Conservation (phyloP, 1,140 invertebrate genomes). For the Nautilus pompilius region DNA sequence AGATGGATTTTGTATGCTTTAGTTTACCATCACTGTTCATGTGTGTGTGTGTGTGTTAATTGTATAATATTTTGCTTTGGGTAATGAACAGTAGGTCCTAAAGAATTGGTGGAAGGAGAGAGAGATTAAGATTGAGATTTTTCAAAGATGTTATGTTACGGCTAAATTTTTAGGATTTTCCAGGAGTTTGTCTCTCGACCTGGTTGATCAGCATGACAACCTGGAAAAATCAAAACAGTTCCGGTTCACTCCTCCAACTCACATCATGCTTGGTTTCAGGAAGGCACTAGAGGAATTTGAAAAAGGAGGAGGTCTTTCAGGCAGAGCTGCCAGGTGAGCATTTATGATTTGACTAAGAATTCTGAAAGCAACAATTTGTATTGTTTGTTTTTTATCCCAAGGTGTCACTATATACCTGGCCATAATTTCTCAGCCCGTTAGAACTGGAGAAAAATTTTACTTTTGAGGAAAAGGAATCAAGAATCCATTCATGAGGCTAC, state of each 20-base stretch:
- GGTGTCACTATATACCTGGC: too few relatives aligned
- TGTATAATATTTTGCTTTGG: not conserved
- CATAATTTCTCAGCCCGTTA: too few relatives aligned
- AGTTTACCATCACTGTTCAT: too few relatives aligned
- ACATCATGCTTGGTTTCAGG: constrained; percentile 57
- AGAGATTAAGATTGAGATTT: not conserved
- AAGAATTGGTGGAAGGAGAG: not conserved
- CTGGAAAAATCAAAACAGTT: constrained; percentile 57
- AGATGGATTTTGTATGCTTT: too few relatives aligned
- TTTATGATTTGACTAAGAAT: too few relatives aligned
- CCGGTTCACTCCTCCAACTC: constrained; percentile 61
- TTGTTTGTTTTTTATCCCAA: too few relatives aligned
- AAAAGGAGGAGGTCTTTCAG: constrained; percentile 53
- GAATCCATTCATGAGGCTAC: too few relatives aligned
- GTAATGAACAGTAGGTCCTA: not conserved
- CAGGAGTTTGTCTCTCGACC: constrained; percentile 53
- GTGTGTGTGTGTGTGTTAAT: not conserved
- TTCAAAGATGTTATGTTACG: not conserved
- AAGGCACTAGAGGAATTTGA: constrained; percentile 55
- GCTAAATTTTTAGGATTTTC: constrained; percentile 53
- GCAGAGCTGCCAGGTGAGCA: constrained; percentile 50
- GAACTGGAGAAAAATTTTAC: too few relatives aligned
- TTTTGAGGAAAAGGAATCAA: too few relatives aligned
- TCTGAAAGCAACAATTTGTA: too few relatives aligned
- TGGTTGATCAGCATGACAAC: constrained; percentile 56